Conservation (phyloP, 2,113 vertebrate genomes). For the Dascyllus trimaculatus region DNA sequence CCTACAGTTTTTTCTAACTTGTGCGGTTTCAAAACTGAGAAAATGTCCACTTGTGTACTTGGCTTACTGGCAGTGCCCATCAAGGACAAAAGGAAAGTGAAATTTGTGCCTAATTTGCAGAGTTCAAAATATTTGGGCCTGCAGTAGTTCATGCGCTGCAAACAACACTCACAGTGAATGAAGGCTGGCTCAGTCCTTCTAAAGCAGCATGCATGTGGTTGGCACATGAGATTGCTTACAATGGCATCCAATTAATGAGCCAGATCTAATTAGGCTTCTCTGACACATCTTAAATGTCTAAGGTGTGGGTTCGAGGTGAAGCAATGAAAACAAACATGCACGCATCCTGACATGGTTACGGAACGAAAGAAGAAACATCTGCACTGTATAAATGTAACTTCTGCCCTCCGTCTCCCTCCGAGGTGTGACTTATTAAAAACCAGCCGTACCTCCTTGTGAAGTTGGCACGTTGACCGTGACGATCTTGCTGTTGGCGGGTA, state of each 20-base stretch:
- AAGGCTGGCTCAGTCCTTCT: slow-evolving; percentile 21
- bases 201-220: background rate
- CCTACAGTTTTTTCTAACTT: background rate
- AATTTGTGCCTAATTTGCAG: slow-evolving; percentile 36
- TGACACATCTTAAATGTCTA: slow-evolving; percentile 46
- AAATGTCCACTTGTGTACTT: background rate
- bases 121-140: slow-evolving; percentile 37
- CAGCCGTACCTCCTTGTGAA: slow-evolving; percentile 95
- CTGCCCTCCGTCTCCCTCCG: background rate
- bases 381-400: slow-evolving; percentile 20
- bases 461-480: slow-evolving; percentile 97
- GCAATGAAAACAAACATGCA: slow-evolving; percentile 51
- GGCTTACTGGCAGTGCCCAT: slow-evolving; percentile 26
- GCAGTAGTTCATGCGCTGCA: slow-evolving; percentile 8
- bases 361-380: slow-evolving; percentile 42
- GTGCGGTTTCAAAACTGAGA: slow-evolving; percentile 1
- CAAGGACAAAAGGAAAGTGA: slow-evolving; percentile 41
- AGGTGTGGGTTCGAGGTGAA: slow-evolving; percentile 35
- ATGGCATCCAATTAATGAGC: slow-evolving; percentile 40
- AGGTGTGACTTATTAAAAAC: slow-evolving; percentile 58
- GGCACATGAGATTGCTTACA: slow-evolving; percentile 37
- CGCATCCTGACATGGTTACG: slow-evolving; percentile 12
- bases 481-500: slow-evolving; percentile 99
- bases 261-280: slow-evolving; percentile 46
- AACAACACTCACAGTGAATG: slow-evolving; percentile 27